Percentiles rank a stretch among this genome's conserved stretches.
Conservation (phyloP, 2,888 invertebrate genomes). For the Branchellion lobata region DNA sequence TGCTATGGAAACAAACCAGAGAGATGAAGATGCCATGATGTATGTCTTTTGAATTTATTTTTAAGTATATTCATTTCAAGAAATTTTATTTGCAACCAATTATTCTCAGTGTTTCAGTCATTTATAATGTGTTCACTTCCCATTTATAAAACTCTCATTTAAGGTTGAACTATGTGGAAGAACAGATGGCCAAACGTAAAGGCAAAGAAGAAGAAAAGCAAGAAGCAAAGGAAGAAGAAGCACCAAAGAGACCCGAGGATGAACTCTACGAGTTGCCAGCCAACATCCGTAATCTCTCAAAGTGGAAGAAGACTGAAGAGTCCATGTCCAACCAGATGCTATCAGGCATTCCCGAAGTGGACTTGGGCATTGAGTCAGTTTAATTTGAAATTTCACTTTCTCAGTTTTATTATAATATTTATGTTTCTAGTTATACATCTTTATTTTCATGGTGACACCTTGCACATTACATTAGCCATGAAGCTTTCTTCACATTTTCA, state of each 20-base stretch:
- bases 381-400: too few relatives aligned
- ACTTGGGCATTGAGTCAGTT: slow-evolving; percentile 86
- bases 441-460: background rate
- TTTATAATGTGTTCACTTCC: background rate
- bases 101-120: background rate
- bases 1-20: slow-evolving; percentile 93
- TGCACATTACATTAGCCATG: background rate
- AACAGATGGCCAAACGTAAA: slow-evolving; percentile 82
- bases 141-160: background rate
- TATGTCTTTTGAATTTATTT: slow-evolving; percentile 65
- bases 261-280: slow-evolving; percentile 77
- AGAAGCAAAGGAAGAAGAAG: background rate
- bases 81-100: background rate
- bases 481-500: background rate
- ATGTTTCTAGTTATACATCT: background rate
- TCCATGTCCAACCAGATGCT: slow-evolving; percentile 99
- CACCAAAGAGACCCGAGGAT: slow-evolving; percentile 55
- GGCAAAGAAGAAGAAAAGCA: slow-evolving; percentile 63
- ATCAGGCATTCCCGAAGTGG: slow-evolving; percentile 97
- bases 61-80: background rate
- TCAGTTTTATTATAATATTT: background rate
- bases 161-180: slow-evolving; percentile 80
- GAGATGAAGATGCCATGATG: slow-evolving; percentile 99
- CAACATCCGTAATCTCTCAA: slow-evolving; percentile 71
- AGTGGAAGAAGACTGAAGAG: slow-evolving; percentile 85